A percentile compares a stretch with the other conserved stretches of the same genome.
These are phyloP conservation scores for Sapajus apella DNA, from an alignment of 2,113 vertebrate species.

Conservation along the genomic window DNA sequence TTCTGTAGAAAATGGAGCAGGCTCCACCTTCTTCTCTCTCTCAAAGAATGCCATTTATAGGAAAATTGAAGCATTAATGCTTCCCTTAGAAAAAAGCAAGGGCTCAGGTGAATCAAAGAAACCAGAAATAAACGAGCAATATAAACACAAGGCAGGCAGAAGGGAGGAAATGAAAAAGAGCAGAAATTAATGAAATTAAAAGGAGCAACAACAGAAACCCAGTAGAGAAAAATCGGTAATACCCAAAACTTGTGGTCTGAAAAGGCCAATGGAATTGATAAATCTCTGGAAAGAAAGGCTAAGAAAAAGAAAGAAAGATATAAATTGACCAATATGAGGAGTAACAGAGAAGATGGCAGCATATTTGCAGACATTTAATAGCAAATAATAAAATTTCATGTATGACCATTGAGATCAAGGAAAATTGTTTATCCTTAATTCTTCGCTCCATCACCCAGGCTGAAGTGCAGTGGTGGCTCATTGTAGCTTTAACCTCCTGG, in stretches of 20 bases:
- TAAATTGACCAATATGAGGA: not conserved
- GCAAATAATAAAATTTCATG: not conserved
- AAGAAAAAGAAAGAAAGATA: not conserved
- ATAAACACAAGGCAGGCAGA: not conserved
- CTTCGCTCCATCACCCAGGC: not conserved
- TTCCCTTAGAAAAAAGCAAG: not conserved
- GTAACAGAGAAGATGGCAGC: not conserved
- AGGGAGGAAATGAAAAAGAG: not conserved
- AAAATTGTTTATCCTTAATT: not conserved
- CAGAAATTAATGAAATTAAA: not conserved
- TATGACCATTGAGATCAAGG: not conserved
- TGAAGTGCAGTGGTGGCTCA: no score
- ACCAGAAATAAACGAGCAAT: not conserved
- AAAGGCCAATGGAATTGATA: not conserved
- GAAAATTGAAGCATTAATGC: not conserved
- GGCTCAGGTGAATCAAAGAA: not conserved
- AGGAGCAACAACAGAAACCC: not conserved
- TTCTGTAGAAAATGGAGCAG: not conserved
- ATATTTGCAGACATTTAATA: not conserved
- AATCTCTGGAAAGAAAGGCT: not conserved
- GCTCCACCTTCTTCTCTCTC: no score
- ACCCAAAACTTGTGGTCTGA: no score
- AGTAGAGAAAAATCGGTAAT: not conserved
- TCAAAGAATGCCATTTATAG: fast-evolving
- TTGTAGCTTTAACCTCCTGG: no score